These are phyloP conservation scores for Drosophila limbata DNA, from an alignment of 2,888 invertebrate species.

Conservation along the genomic window DNA sequence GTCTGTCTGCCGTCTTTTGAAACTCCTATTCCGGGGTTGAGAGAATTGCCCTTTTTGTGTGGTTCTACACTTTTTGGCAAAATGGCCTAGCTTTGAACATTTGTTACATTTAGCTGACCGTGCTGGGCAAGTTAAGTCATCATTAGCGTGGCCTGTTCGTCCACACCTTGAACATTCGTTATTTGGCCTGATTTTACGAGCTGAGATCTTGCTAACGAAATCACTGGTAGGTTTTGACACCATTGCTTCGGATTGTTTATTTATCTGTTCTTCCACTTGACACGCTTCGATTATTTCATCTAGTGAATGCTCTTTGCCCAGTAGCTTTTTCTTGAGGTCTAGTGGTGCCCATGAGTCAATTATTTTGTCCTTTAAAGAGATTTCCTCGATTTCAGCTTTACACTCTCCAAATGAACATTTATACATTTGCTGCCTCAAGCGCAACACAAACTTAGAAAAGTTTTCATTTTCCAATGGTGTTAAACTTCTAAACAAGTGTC, in stretches of 20 bases:
- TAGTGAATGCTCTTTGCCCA: slow-evolving; percentile 18
- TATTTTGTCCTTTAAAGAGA: slow-evolving; percentile 26
- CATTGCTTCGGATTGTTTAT: slow-evolving; percentile 28
- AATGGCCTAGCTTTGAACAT: not conserved
- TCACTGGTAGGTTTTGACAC: no score
- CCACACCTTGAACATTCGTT: slow-evolving; percentile 22
- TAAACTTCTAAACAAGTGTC: slow-evolving; percentile 26
- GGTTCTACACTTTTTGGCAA: not conserved
- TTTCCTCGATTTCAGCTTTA: slow-evolving; percentile 26
- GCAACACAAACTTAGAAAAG: slow-evolving; percentile 26
- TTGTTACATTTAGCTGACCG: not conserved
- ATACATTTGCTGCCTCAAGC: slow-evolving; percentile 45
- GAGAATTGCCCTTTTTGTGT: not conserved
- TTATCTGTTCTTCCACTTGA: slow-evolving; percentile 25
- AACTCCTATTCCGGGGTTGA: not conserved
- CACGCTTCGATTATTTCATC: slow-evolving; percentile 29
- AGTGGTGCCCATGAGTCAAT: slow-evolving; percentile 26
- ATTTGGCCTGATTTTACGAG: slow-evolving; percentile 2
- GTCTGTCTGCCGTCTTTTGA: not conserved
- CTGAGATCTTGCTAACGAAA: not conserved
- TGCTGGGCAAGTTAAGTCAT: not conserved
- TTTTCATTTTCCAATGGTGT: slow-evolving; percentile 6
- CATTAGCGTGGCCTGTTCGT: slow-evolving; percentile 1
- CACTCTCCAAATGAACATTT: slow-evolving; percentile 27
- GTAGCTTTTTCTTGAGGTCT: slow-evolving; percentile 26